phyloP scores from a whole-genome alignment of 2,113 vertebrate species.

The Esox niger region DNA sequence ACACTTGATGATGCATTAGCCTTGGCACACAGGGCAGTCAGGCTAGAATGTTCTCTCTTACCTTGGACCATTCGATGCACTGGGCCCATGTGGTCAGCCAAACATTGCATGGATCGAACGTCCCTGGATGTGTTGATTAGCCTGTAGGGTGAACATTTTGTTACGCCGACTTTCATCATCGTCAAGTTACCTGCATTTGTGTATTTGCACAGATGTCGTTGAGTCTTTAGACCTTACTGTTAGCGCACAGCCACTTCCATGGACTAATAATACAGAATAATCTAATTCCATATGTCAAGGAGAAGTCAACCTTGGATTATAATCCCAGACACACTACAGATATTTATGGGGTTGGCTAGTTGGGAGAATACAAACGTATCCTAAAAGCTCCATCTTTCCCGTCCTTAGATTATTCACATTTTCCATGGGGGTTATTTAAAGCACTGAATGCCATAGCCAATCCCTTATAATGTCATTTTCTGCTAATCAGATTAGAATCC shows the following conservation, averaged over 20 bases:
- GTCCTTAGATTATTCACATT: conserved; percentile 9
- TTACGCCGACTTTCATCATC: no score
- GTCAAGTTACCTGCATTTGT: no score
- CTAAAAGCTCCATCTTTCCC: no score
- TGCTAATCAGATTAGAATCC: conserved; percentile 32
- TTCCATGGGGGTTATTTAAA: conserved; percentile 21
- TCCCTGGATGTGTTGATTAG: no score
- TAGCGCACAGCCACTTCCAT: no score
- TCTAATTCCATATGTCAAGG: not conserved
- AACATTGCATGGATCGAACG: not conserved
- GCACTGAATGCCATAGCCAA: conserved; percentile 21
- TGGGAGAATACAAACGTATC: no score
- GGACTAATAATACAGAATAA: not conserved
- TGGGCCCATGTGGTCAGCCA: not conserved
- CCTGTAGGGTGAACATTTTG: no score
- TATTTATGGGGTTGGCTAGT: no score
- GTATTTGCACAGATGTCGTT: no score
- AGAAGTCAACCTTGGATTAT: not conserved
- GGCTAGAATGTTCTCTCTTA: not conserved
- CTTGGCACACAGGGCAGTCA: not conserved
- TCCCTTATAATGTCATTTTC: conserved; percentile 37
- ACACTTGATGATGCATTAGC: not conserved
- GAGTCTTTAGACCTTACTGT: no score
- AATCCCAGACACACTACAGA: not conserved
- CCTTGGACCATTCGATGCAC: not conserved